Base-by-base conservation (phyloP, 2,113 vertebrate species). In the Pipa parva region DNA sequence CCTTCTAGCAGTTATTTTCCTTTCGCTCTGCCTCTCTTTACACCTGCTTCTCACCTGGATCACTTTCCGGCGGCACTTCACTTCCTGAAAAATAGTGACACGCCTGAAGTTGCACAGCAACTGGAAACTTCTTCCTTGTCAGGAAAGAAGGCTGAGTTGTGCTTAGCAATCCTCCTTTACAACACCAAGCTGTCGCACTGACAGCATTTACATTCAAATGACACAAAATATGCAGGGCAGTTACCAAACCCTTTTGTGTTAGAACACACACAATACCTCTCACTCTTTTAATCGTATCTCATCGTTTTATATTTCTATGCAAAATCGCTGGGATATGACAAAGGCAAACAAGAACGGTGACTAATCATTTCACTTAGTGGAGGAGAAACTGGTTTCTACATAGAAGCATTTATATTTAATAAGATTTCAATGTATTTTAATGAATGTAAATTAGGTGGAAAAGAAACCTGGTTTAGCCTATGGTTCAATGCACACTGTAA, bases 81-180 rank as follows among this genome's bases (percentile, higher is more conserved):
- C 66, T 70, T 70, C 66, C 66, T 70, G 66, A 70, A 70, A 70
- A 29, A 70, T 61, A 70, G 48, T 70, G 66, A 45, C 45, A 51
- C 48, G 60, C 48, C 48, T 61, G 66, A 55, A n/a, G 24, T 15
- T 25, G 20, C 26, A 24, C 58, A 22, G 66, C 48, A 12, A 22
- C 12, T 57, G 3, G 15, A 52, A 20, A 36, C 26, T 10, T 31
- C 27, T 18, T 31, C 57, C 57, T 4, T 29, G 33, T 29, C 22
- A 21, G 46, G 36, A 26, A 33, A 56, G 25, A 13, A 18, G 28
- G 31, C 25, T 61, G 46, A 11, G 22, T 18, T 6, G 10, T 24
- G n/a, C n/a, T 42, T 18, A 11, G 20, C 21, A 22, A 8, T 22
- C 6, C 20, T 24, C 46, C 20, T 49, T 22, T 20, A 21, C 18